Evolutionary conservation across 2,888 invertebrate genomes (phyloP), one percentile per base, ranked within the genome.

Genomic region (Cantharis rustica): DNA sequence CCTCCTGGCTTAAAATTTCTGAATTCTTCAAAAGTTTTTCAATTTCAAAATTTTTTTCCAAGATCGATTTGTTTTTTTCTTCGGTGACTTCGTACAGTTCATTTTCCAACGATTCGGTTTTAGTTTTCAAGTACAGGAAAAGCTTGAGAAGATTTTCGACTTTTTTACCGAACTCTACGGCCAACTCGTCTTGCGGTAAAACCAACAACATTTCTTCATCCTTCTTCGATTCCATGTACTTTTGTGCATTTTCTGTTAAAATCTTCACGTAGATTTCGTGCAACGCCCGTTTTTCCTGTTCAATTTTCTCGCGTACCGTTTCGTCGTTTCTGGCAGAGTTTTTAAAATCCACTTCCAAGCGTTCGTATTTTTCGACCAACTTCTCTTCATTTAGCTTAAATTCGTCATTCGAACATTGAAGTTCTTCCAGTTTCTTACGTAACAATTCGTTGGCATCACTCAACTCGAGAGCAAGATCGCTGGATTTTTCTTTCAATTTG

Each of bases 61-160:
- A 76, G 0, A 88, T 72, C 10, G 86, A 81, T n/a, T 83, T 81
- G 3, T 82, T 85, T 78, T 87, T 88, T 68, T 91, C 91, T 17
- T 90, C 88, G 27, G 90, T 89, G 82, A 91, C 89, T 81, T 91
- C 91, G 0, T 90, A 89, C n/a, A 92, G 79, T 85, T 90, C 90
- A 73, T 90, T 90, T 82, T 92, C 91, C 69, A 92, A 86, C 3
- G 84, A 81, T 79, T 92, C 91, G n/a, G 91, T 89, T 83, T 92
- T 91, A 83, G 89, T 90, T 86, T 91, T 91, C 77, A 91, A 91
- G 15, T 91, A 90, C 77, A 89, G 88, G 0, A 93, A 84, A 16
- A 91, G 88, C 85, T 91, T 91, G 75, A 92, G 90, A 4, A 89
- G 80, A 79, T 88, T 88, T 86, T 91, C 90, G 71, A 91, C 84